Conservation (phyloP, 2,113 vertebrate species). For the Zeus faber region DNA sequence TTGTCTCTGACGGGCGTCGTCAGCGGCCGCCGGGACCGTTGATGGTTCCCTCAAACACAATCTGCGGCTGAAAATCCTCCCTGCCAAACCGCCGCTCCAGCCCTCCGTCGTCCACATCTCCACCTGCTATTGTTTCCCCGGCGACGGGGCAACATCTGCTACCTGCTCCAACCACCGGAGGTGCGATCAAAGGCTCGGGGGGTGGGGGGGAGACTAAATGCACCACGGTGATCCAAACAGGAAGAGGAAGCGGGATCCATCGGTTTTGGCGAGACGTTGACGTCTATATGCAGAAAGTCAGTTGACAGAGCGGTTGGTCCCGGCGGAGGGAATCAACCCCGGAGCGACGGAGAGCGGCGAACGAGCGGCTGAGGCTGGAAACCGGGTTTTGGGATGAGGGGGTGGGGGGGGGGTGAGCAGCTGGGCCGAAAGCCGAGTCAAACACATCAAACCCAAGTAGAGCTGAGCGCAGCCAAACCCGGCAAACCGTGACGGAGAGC, state of each 20-base stretch:
- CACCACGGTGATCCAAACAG: conserved; percentile 50
- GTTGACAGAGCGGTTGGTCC: not conserved
- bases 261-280: conserved; percentile 31
- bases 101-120: conserved; percentile 28
- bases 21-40: not conserved
- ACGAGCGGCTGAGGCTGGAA: too few species aligned
- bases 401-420: too few species aligned
- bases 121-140: conserved; percentile 45
- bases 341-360: conserved; percentile 6
- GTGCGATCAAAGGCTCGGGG: conserved; percentile 47
- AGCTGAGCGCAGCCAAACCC: conserved; percentile 17
- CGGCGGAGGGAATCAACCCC: conserved; percentile 16
- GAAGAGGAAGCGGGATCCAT: conserved; percentile 57
- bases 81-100: conserved; percentile 31
- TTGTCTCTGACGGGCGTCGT: not conserved
- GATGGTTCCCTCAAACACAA: conserved; percentile 12
- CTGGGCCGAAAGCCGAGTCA: too few species aligned
- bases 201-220: conserved; percentile 30
- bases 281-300: conserved; percentile 13
- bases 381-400: too few species aligned
- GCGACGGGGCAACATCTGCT: conserved; percentile 38
- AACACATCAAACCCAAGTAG: conserved; percentile 17
- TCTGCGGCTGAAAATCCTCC: conserved; percentile 13
- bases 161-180: conserved; percentile 36
- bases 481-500: conserved; percentile 31